phyloP scores from a whole-genome alignment of 2,888 invertebrate genomes.

The Oscheius myriophilus region DNA sequence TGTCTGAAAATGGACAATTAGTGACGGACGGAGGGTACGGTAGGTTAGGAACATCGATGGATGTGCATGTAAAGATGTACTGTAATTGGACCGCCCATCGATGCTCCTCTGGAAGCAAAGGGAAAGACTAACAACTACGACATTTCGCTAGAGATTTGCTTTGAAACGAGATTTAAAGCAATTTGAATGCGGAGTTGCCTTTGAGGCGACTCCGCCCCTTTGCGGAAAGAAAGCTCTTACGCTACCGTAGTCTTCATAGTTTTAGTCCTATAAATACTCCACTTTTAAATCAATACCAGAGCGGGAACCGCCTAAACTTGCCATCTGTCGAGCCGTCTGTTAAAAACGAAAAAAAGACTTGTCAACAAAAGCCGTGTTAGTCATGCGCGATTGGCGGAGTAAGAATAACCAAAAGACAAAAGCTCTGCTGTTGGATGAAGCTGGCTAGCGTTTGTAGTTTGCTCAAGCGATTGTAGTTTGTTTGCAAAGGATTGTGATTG shows the following conservation, averaged over 20 bases:
- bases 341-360: constrained; percentile 5
- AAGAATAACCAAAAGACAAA: no score
- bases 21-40: neutral
- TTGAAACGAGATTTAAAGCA: neutral
- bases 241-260: neutral
- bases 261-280: neutral
- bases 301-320: constrained; percentile 21
- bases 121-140: neutral
- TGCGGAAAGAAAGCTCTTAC: neutral
- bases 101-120: constrained; percentile 3
- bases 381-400: no score
- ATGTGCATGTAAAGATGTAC: neutral
- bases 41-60: constrained; percentile 10
- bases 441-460: no score
- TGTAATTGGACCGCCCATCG: neutral
- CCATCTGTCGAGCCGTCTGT: constrained; percentile 29
- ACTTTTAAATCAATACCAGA: neutral
- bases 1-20: constrained; percentile 13
- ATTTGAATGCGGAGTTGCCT: neutral
- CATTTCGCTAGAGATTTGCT: no score
- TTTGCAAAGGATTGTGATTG: neutral
- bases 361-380: no score
- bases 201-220: neutral
- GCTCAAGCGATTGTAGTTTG: neutral
- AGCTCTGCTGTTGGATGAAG: no score